phyloP scores from a whole-genome alignment of 2,113 vertebrate species.

The Heterotis niloticus region DNA sequence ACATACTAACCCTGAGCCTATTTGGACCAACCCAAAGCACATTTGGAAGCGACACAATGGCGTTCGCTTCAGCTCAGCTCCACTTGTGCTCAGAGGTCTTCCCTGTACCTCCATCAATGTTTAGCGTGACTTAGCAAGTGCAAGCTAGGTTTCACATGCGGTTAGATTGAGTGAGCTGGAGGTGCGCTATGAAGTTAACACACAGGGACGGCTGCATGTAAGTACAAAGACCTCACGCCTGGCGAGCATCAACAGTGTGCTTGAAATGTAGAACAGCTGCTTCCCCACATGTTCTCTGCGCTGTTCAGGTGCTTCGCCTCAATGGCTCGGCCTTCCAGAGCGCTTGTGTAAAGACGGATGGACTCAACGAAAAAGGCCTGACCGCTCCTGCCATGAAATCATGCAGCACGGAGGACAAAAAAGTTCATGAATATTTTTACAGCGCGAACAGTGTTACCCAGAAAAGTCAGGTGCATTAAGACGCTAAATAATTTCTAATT shows the following conservation, averaged over 20 bases:
- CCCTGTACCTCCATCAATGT: no score
- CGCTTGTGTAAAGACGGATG: not conserved
- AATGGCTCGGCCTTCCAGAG: constrained; percentile 9
- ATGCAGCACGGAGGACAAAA: not conserved
- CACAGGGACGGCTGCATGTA: no score
- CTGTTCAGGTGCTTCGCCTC: not conserved
- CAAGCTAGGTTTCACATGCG: no score
- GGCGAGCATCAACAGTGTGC: no score
- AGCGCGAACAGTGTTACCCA: not conserved
- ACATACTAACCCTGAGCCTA: constrained; percentile 10
- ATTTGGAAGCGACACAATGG: constrained; percentile 12
- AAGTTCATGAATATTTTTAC: not conserved
- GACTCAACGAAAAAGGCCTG: constrained; percentile 5
- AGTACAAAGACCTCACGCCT: no score
- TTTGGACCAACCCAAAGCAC: constrained; percentile 14
- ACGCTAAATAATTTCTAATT: constrained; percentile 15
- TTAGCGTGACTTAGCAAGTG: no score
- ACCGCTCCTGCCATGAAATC: not conserved
- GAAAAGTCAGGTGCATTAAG: constrained; percentile 17
- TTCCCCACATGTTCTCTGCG: no score
- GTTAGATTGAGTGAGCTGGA: no score
- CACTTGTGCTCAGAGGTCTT: not conserved
- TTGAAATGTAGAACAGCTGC: no score
- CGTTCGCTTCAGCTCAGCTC: constrained; percentile 17
- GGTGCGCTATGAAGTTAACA: no score